phyloP scores from a whole-genome alignment of 2,113 vertebrate genomes.

The Phylloscopus whistleri region DNA sequence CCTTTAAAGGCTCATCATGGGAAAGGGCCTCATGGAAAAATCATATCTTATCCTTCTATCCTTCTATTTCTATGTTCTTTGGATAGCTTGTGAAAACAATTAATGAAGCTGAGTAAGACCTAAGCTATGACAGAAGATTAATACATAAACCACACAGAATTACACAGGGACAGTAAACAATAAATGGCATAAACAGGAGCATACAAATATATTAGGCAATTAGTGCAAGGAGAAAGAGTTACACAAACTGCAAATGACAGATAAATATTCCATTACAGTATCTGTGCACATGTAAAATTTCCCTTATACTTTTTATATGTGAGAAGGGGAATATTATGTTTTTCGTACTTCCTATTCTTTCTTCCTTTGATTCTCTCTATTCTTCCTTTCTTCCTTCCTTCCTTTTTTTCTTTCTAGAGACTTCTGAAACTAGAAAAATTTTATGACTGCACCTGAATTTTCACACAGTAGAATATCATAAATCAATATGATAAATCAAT shows the following conservation, averaged over 20 bases:
- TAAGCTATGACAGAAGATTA: not conserved
- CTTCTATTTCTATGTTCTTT: not conserved
- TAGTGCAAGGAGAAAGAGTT: not conserved
- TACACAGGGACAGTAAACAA: not conserved
- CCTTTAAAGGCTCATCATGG: not conserved
- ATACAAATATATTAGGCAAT: not conserved
- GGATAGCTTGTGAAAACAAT: not conserved
- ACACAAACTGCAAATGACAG: not conserved
- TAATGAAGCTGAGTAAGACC: fast-evolving
- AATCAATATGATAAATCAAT: conserved; percentile 39
- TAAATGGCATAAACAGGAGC: not conserved
- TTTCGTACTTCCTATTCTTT: not conserved
- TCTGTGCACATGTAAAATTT: not conserved
- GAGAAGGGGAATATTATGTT: not conserved
- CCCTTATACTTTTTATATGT: not conserved
- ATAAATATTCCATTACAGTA: not conserved
- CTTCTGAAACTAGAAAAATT: not conserved
- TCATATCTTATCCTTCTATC: not conserved
- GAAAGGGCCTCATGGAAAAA: not conserved
- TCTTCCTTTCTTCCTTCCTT: not conserved
- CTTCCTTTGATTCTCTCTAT: not conserved
- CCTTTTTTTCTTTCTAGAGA: not conserved
- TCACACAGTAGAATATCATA: not conserved
- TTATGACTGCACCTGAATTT: not conserved
- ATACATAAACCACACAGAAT: not conserved